Evolutionary conservation across 1,140 invertebrate genomes (phyloP).

Genomic region (Parapsyche elsis): DNA sequence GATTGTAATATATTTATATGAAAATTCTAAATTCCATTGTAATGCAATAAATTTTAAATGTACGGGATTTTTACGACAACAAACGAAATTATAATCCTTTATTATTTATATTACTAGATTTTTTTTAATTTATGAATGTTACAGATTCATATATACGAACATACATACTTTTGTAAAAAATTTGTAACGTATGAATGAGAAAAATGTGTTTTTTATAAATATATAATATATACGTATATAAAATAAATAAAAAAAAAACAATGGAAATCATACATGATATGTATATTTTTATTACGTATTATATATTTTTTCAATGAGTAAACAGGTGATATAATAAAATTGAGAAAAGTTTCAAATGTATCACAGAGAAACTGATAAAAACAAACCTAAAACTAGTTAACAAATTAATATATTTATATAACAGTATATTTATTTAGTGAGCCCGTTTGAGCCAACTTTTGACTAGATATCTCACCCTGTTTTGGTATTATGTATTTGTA

Average conservation of each 20-base stretch:
- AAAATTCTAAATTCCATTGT: too few relatives aligned
- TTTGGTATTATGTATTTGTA: conserved; percentile 23
- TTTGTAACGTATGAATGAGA: background rate
- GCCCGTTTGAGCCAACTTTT: conserved; percentile 8
- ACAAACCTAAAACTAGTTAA: conserved; percentile 56
- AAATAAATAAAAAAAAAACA: background rate
- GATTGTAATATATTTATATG: too few relatives aligned
- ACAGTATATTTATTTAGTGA: conserved; percentile 17
- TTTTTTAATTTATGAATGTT: too few relatives aligned
- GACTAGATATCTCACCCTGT: conserved; percentile 55
- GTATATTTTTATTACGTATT: background rate
- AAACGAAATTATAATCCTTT: too few relatives aligned
- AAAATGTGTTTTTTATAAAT: background rate
- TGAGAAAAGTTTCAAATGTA: conserved; percentile 31
- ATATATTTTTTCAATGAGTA: too few relatives aligned
- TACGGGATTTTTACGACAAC: too few relatives aligned
- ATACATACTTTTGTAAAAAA: too few relatives aligned
- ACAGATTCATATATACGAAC: too few relatives aligned
- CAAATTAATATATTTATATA: conserved; percentile 47
- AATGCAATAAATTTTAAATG: too few relatives aligned
- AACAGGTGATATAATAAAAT: conserved; percentile 12
- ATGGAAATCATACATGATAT: conserved; percentile 5
- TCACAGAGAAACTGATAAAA: conserved; percentile 53
- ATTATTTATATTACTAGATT: too few relatives aligned
- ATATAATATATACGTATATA: background rate